Conservation (phyloP, 2,888 invertebrate genomes). For the Synanthedon formicaeformis region DNA sequence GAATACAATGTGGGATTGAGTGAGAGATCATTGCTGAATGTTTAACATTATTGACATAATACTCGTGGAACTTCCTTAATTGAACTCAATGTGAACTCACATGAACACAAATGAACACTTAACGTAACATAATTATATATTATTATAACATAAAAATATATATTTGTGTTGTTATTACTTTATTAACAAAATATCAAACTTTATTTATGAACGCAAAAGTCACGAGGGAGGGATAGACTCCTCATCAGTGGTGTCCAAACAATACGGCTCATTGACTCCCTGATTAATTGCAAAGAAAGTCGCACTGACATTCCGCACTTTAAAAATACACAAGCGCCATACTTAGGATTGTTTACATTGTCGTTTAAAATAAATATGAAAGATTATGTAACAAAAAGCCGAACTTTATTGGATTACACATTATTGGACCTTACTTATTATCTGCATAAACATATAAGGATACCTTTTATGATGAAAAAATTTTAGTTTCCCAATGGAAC, state of each 20-base stretch:
- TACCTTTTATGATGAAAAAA: too few species aligned
- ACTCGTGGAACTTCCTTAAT: not conserved
- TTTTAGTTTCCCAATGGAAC: too few species aligned
- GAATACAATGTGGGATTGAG: too few species aligned
- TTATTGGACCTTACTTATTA: too few species aligned
- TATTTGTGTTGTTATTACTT: not conserved
- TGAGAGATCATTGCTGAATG: too few species aligned
- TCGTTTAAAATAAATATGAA: too few species aligned
- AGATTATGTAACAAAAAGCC: too few species aligned
- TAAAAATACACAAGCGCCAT: not conserved
- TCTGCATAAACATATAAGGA: too few species aligned
- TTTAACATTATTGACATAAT: not conserved
- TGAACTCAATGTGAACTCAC: not conserved
- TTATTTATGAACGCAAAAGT: slow-evolving; percentile 16
- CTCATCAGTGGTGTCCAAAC: slow-evolving; percentile 61
- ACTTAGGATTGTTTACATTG: not conserved
- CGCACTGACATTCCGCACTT: slow-evolving; percentile 52
- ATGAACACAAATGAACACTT: too few species aligned
- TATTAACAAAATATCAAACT: too few species aligned
- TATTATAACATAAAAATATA: not conserved
- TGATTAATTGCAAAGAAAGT: slow-evolving; percentile 62
- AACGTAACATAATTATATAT: not conserved
- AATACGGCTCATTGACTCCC: slow-evolving; percentile 66
- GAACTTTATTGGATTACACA: too few species aligned
- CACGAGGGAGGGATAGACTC: slow-evolving; percentile 48